Percentiles rank a stretch among this genome's conserved stretches.
These are phyloP conservation scores for Harlomillsia oculata DNA, from an alignment of 1,140 invertebrate genomes.

Conservation along the genomic window DNA sequence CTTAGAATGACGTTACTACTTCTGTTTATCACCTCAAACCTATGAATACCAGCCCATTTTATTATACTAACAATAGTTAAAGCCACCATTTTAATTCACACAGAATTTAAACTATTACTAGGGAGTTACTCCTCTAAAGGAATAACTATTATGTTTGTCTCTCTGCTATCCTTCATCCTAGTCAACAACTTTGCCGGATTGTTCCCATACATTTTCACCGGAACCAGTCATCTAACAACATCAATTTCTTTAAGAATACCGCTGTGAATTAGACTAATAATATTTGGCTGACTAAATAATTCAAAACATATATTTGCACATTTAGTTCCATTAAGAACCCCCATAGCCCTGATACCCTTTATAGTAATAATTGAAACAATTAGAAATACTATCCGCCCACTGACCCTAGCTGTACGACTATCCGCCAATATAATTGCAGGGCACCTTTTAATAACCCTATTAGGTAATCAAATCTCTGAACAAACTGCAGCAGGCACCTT, in stretches of 20 bases:
- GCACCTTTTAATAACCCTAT: constrained; percentile 49
- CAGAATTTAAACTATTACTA: constrained; percentile 32
- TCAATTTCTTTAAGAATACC: constrained; percentile 47
- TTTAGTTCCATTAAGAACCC: constrained; percentile 51
- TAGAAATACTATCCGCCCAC: constrained; percentile 49
- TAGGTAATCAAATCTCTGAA: constrained; percentile 47
- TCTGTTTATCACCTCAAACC: no score
- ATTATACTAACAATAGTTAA: background rate
- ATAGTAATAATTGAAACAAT: constrained; percentile 42
- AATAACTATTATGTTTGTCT: constrained; percentile 39
- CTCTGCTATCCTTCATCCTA: constrained; percentile 43
- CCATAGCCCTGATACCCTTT: constrained; percentile 45
- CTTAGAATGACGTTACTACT: constrained; percentile 19
- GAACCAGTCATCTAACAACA: constrained; percentile 49
- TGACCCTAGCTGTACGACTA: constrained; percentile 53
- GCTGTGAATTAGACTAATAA: constrained; percentile 53
- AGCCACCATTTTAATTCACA: background rate
- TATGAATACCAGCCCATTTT: background rate
- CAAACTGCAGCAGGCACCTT: constrained; percentile 36
- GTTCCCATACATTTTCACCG: constrained; percentile 57
- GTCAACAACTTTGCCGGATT: constrained; percentile 55
- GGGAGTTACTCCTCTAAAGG: background rate
- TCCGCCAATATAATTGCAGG: constrained; percentile 60
- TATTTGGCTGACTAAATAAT: constrained; percentile 40
- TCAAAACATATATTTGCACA: constrained; percentile 49